Evolutionary conservation across 2,797 vertebrate species (phyloP), one percentile per base, ranked within the genome.

Genomic region (Merluccius polli): DNA sequence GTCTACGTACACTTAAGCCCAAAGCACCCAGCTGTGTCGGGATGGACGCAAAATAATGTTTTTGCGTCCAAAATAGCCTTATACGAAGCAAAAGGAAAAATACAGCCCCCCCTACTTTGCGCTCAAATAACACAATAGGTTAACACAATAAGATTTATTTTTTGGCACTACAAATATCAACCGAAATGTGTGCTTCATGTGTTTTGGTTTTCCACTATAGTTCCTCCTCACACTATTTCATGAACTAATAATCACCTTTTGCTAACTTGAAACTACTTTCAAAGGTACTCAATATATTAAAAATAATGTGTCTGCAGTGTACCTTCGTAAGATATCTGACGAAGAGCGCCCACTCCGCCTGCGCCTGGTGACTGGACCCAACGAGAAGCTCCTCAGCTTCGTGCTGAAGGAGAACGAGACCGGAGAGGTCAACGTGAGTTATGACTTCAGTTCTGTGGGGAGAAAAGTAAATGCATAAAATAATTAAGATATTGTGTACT

Each of bases 351-450:
- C 97, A 0, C 92, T 99, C 71, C 92, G 88, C 24, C 90, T 98
- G 31, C 95, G 97, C 33, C 93, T 99, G 76, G 87, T 91, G 44
- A 90, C 96, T 0, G 98, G 98, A 0, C 98, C 98, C 44, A 96
- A 90, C 21, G 96, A 98, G 87, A 97, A 97, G 79, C 84, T 91
- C 71, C 92, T 99, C 81, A 96, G 95, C 86, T 96, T 97, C 31
- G 88, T 99, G 77, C 90, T 99, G 69, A 98, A 97, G 84, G 98
- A 99, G 89, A 99, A 99, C 0, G 97, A 99, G 89, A 97, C 95
- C 0, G 97, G 96, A 71, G 97, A 99, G 78, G 97, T 99, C 80
- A 98, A 99, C 0, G 98, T 98, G 87, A 97, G 97, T 95, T n/a
- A 18, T 35, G 11, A 30, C 15, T 65, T 65, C 59, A 65, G n/a